These are phyloP conservation scores for Upupa epops DNA, from an alignment of 2,113 vertebrate species.

Conservation along the genomic window DNA sequence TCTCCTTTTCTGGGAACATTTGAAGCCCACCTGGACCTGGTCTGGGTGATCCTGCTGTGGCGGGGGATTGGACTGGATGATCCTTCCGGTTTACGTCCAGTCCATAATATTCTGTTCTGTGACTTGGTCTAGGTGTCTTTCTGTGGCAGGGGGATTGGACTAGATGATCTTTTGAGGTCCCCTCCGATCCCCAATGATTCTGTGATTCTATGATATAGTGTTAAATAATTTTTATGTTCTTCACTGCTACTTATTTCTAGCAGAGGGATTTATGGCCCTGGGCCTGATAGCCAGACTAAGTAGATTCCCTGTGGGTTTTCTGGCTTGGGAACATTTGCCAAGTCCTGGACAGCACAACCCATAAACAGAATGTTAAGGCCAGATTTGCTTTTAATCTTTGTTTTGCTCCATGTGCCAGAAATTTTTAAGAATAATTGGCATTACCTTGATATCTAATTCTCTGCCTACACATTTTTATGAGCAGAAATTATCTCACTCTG, in stretches of 20 bases:
- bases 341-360: background rate
- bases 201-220: too few relatives aligned
- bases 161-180: too few relatives aligned
- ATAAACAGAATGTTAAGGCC: background rate
- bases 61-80: too few relatives aligned
- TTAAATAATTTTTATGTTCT: background rate
- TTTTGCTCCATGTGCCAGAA: background rate
- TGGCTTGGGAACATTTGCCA: background rate
- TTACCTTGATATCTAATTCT: background rate
- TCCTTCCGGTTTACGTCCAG: too few relatives aligned
- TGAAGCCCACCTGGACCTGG: too few relatives aligned
- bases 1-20: too few relatives aligned
- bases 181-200: too few relatives aligned
- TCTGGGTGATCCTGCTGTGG: too few relatives aligned
- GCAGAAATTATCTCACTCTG: slow-evolving; percentile 21
- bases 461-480: background rate
- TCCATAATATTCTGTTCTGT: too few relatives aligned
- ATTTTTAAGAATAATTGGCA: background rate
- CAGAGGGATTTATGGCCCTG: background rate
- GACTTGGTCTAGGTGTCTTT: too few relatives aligned
- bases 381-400: slow-evolving; percentile 31
- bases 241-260: background rate
- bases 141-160: too few relatives aligned
- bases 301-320: background rate
- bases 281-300: background rate